phyloP scores from a whole-genome alignment of 2,888 invertebrate genomes.

The Hypomecis atomaria region DNA sequence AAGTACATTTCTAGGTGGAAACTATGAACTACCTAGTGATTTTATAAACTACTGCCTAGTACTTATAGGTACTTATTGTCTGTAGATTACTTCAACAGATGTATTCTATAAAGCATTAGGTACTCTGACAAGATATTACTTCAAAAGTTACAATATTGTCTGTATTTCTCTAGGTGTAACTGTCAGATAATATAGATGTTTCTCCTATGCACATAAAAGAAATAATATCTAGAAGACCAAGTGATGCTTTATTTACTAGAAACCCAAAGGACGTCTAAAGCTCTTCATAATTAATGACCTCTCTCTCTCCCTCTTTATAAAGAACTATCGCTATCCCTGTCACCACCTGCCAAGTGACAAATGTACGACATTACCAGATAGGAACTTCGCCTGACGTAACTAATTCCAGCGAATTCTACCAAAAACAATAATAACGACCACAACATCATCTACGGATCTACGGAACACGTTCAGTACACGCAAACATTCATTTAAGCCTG shows the following conservation, averaged over 20 bases:
- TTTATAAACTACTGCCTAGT: too few species aligned
- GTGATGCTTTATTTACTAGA: neutral
- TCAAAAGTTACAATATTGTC: too few species aligned
- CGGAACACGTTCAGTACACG: constrained; percentile 64
- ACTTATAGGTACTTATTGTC: too few species aligned
- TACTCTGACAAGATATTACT: too few species aligned
- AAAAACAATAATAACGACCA: constrained; percentile 56
- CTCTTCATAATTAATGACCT: constrained; percentile 15
- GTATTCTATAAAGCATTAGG: too few species aligned
- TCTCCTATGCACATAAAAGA: neutral
- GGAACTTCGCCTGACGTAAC: constrained; percentile 66
- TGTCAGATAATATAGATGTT: too few species aligned
- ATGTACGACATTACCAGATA: constrained; percentile 31
- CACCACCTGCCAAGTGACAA: constrained; percentile 37
- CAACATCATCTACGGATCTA: constrained; percentile 44
- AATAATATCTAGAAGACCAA: neutral
- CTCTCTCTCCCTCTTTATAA: constrained; percentile 11
- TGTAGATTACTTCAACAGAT: too few species aligned
- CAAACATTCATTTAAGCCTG: constrained; percentile 67
- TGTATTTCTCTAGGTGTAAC: too few species aligned
- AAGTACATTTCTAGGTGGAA: too few species aligned
- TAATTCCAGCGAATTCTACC: constrained; percentile 55
- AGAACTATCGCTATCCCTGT: constrained; percentile 34
- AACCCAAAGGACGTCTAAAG: neutral
- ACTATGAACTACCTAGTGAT: too few species aligned